Base-by-base conservation (phyloP, 2,113 vertebrate genomes). In the Oxyura jamaicensis region DNA sequence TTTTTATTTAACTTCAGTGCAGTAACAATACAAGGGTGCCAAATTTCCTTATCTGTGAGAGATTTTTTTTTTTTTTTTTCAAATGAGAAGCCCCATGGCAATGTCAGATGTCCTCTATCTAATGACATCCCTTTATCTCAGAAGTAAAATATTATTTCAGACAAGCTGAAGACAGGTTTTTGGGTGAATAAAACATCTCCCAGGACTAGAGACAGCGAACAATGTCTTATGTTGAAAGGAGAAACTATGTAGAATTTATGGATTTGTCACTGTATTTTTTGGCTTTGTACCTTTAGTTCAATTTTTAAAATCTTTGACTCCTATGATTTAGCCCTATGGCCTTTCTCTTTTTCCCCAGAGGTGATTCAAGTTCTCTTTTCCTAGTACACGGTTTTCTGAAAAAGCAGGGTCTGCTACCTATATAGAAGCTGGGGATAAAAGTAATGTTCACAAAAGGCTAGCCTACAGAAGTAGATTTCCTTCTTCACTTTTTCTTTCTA, bases 21-120 rank as follows among this genome's bases (percentile, higher is more conserved):
- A 83, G 35, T 33, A 83, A 81, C 74, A 94, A 60, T 77, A 66
- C 13, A 92, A 48, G 28, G 26, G 75, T 89, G 53, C 48, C 41
- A 73, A 68, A 91, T 89, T 87, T 67, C 44, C 56, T 87, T 36
- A 56, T 59, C 35, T 69, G 35, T 69, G 35, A 68, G 74, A 92
- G 55, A 31, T 62, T 90, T 91, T 95, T 95, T 88, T 66, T 90
- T 44, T 18, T 44, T 66, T 93, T 89, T 96, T 95, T 85, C 84
- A 56, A 44, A 29, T 65, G 59, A 21, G 80, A 93, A 96, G 63
- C 90, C 83, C 79, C 83, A 59, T 0, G 2, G 87, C 92, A 85
- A 67, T 95, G 95, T 94, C 92, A 93, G 44, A 75, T 83, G 35
- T 33, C 74, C 77, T 96, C 74, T 92, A 63, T 95, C 93, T 91